Evolutionary conservation across 2,888 invertebrate species (phyloP).

Genomic region (Drosophila eohydei): DNA sequence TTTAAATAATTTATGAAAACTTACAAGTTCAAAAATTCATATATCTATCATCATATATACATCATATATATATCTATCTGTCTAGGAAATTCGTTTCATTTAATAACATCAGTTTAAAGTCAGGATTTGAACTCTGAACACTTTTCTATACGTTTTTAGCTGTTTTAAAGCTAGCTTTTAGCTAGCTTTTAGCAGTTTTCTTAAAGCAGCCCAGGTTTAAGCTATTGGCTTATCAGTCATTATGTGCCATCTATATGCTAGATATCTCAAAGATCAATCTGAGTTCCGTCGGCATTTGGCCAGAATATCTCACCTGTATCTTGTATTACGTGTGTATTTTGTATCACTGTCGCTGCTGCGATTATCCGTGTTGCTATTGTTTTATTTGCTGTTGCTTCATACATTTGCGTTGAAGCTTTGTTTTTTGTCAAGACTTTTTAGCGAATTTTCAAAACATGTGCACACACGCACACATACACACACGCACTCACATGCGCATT

Average conservation of each 20-base stretch:
- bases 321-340: slow-evolving; percentile 21
- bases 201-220: too few species aligned
- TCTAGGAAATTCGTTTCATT: too few species aligned
- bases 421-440: slow-evolving; percentile 23
- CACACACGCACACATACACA: slow-evolving; percentile 3
- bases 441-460: slow-evolving; percentile 34
- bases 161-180: too few species aligned
- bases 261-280: neutral
- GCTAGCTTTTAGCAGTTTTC: too few species aligned
- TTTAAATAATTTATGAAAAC: neutral
- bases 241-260: too few species aligned
- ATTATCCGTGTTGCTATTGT: slow-evolving; percentile 55
- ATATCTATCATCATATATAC: too few species aligned
- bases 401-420: slow-evolving; percentile 34
- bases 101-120: too few species aligned
- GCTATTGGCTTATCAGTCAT: too few species aligned
- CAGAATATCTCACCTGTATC: slow-evolving; percentile 55
- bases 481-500: neutral
- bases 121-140: too few species aligned
- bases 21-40: too few species aligned
- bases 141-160: too few species aligned
- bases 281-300: slow-evolving; percentile 52
- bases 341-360: slow-evolving; percentile 36
- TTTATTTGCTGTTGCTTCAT: slow-evolving; percentile 34
- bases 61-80: too few species aligned